phyloP scores from a whole-genome alignment of 2,797 vertebrate species.

The Coregonus suidteri region DNA sequence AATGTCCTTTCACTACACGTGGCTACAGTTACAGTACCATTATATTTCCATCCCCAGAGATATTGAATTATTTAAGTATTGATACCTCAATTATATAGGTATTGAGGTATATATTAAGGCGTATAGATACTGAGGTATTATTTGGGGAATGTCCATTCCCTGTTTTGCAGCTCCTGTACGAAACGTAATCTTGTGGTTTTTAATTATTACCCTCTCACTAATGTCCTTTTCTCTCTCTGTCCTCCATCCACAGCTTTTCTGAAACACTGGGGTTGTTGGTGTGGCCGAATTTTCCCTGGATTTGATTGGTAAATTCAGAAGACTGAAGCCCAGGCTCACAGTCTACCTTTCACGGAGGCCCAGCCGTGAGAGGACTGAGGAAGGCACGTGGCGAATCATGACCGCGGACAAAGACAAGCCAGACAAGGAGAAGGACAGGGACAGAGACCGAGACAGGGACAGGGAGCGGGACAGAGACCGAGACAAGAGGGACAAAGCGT shows the following conservation, averaged over 20 bases:
- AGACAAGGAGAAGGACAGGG: constrained; percentile 94
- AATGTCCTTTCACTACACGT: too few species aligned
- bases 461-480: constrained; percentile 86
- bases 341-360: constrained; percentile 99
- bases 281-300: constrained; percentile 99
- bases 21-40: too few species aligned
- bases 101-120: too few species aligned
- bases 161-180: too few species aligned
- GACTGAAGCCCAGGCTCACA: constrained; percentile 99
- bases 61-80: too few species aligned
- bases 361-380: constrained; percentile 99
- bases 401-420: constrained; percentile 95
- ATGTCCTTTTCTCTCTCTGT: constrained; percentile 27
- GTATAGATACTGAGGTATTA: too few species aligned
- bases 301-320: constrained; percentile 99
- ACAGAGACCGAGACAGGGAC: constrained; percentile 83
- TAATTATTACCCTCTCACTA: constrained; percentile 9
- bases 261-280: constrained; percentile 96
- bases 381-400: constrained; percentile 99
- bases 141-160: too few species aligned
- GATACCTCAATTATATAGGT: too few species aligned
- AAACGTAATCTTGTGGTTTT: too few species aligned
- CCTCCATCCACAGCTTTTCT: constrained; percentile 79
- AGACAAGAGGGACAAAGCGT: constrained; percentile 79
- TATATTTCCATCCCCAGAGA: too few species aligned